phyloP scores from a whole-genome alignment of 2,113 vertebrate species.

The Anarhynchus alexandrinus region DNA sequence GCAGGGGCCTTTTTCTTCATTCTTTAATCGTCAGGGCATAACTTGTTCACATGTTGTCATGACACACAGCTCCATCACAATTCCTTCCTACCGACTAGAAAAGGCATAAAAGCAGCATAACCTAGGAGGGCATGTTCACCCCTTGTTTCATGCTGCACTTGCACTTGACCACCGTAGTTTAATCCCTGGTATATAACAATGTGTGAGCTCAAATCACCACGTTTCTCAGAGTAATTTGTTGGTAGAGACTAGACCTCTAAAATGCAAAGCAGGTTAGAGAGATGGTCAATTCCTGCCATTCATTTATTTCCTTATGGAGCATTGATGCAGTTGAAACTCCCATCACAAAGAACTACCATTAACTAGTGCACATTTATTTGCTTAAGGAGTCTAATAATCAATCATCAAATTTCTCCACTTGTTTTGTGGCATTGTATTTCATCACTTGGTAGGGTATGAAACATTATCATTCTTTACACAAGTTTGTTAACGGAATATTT shows the following conservation, averaged over 20 bases:
- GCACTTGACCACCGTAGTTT: background rate
- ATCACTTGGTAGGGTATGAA: constrained; percentile 73
- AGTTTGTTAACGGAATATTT: constrained; percentile 76
- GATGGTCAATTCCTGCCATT: background rate
- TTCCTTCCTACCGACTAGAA: constrained; percentile 22
- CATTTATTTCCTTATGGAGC: background rate
- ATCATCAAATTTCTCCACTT: constrained; percentile 75
- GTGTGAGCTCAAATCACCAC: background rate
- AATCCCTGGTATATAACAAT: background rate
- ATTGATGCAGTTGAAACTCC: constrained; percentile 40
- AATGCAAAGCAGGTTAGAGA: background rate
- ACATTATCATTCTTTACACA: constrained; percentile 73
- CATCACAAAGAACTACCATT: constrained; percentile 55
- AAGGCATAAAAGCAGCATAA: background rate
- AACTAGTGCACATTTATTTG: constrained; percentile 71
- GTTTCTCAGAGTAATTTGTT: background rate
- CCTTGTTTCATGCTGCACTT: background rate
- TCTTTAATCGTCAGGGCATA: background rate
- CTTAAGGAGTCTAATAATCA: constrained; percentile 70
- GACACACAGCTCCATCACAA: background rate
- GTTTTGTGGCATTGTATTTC: constrained; percentile 74
- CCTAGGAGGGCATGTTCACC: background rate
- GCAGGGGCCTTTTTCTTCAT: background rate
- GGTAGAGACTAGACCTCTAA: background rate
- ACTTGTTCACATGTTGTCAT: background rate